phyloP scores from a whole-genome alignment of 92 coral and sea anemone species.

The Parazoanthus darwini region DNA sequence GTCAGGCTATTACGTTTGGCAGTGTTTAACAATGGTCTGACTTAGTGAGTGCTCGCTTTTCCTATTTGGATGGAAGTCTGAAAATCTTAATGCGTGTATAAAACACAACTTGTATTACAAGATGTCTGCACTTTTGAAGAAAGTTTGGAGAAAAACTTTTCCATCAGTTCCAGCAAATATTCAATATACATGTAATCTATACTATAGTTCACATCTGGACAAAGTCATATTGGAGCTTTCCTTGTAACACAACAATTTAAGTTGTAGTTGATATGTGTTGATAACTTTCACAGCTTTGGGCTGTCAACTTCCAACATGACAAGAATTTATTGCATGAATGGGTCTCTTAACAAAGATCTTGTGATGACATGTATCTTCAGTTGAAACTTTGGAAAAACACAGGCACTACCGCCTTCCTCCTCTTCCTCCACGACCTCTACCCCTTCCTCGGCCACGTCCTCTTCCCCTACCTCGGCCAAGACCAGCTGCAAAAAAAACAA shows the following conservation, averaged over 20 bases:
- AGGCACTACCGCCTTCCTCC: slow-evolving; percentile 65
- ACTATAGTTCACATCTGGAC: background rate
- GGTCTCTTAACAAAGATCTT: background rate
- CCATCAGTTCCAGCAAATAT: too few relatives aligned
- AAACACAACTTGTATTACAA: background rate
- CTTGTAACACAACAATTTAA: background rate
- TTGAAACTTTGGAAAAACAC: background rate
- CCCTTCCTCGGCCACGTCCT: slow-evolving; percentile 89
- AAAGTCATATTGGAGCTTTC: background rate
- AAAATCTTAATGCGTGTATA: too few relatives aligned
- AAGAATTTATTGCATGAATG: background rate
- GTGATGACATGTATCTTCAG: background rate
- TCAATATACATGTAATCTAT: too few relatives aligned
- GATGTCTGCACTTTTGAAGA: background rate
- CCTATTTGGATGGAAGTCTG: too few relatives aligned
- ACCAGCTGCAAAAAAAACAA: slow-evolving; percentile 48
- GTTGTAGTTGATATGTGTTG: background rate
- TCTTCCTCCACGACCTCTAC: slow-evolving; percentile 66
- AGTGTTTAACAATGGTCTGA: too few relatives aligned
- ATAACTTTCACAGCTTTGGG: background rate
- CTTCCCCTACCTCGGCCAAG: slow-evolving; percentile 94
- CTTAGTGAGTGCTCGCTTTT: too few relatives aligned
- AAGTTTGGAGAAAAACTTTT: background rate
- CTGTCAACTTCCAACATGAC: background rate
- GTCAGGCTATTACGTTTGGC: too few relatives aligned